Percentiles rank a stretch among this genome's conserved stretches.
These are phyloP conservation scores for Therioaphis trifolii DNA, from an alignment of 2,888 invertebrate species.

Conservation along the genomic window DNA sequence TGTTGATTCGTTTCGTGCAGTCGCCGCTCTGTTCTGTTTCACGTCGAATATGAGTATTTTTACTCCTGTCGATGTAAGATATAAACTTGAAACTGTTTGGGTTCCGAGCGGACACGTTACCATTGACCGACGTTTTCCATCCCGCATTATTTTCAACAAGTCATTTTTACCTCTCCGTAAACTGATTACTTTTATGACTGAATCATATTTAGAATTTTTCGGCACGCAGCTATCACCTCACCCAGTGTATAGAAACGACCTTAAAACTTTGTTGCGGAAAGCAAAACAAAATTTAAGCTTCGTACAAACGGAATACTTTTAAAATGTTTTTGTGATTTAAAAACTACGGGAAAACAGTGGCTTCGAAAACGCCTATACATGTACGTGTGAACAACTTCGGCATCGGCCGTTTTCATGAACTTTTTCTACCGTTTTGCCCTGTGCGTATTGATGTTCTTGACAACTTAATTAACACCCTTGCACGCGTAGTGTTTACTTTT, in stretches of 20 bases:
- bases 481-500: background rate
- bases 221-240: background rate
- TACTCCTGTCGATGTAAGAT: too few species aligned
- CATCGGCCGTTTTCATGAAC: background rate
- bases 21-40: too few species aligned
- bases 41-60: too few species aligned
- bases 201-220: background rate
- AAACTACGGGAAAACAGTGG: background rate
- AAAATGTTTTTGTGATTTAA: background rate
- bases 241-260: background rate
- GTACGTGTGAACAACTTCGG: too few species aligned
- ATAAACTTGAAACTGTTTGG: too few species aligned
- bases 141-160: background rate
- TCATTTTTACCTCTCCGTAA: background rate
- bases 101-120: too few species aligned
- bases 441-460: constrained; percentile 5
- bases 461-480: constrained; percentile 8
- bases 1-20: too few species aligned
- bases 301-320: background rate
- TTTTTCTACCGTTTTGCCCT: background rate
- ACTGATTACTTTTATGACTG: constrained; percentile 27
- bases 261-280: constrained; percentile 15
- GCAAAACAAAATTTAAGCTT: background rate
- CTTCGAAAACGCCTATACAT: background rate
- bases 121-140: too few species aligned